These are phyloP conservation scores for Drosophila yooni DNA, from an alignment of 2,888 invertebrate species.

Conservation along the genomic window DNA sequence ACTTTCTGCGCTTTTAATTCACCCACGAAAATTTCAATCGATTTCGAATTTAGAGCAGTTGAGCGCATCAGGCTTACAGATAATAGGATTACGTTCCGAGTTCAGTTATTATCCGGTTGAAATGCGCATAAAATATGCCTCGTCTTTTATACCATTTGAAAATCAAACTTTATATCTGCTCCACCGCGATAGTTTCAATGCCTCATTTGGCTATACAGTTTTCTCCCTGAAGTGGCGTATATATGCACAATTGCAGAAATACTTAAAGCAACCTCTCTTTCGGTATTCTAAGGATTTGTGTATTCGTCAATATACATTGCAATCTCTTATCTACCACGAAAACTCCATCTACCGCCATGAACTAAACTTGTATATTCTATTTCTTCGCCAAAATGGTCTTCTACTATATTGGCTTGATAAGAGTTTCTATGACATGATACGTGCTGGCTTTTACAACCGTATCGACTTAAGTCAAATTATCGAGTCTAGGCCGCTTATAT, in stretches of 20 bases:
- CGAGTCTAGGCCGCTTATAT: constrained; percentile 12
- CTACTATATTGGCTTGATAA: constrained; percentile 1
- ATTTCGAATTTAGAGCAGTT: constrained; percentile 38
- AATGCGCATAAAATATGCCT: constrained; percentile 39
- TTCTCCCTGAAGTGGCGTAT: constrained; percentile 31
- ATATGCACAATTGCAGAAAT: constrained; percentile 28
- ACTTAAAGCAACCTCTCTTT: constrained; percentile 50
- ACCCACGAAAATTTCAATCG: constrained; percentile 22
- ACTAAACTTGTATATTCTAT: constrained; percentile 2
- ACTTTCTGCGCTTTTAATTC: constrained; percentile 36
- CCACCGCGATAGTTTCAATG: constrained; percentile 39
- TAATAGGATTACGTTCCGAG: constrained; percentile 39
- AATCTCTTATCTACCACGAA: constrained; percentile 18
- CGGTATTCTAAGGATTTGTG: constrained; percentile 52
- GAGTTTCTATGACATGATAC: constrained; percentile 29
- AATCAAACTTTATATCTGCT: not conserved
- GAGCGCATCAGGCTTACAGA: constrained; percentile 14
- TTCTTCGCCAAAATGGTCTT: constrained; percentile 37
- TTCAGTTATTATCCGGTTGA: constrained; percentile 38
- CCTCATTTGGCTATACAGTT: constrained; percentile 49
- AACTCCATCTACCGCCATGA: constrained; percentile 39
- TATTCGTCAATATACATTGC: constrained; percentile 3
- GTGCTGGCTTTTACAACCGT: constrained; percentile 11
- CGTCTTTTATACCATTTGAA: constrained; percentile 45
- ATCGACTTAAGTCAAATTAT: constrained; percentile 21